Conservation (phyloP, 1,140 invertebrate species). For the Drosophila bifasciata region DNA sequence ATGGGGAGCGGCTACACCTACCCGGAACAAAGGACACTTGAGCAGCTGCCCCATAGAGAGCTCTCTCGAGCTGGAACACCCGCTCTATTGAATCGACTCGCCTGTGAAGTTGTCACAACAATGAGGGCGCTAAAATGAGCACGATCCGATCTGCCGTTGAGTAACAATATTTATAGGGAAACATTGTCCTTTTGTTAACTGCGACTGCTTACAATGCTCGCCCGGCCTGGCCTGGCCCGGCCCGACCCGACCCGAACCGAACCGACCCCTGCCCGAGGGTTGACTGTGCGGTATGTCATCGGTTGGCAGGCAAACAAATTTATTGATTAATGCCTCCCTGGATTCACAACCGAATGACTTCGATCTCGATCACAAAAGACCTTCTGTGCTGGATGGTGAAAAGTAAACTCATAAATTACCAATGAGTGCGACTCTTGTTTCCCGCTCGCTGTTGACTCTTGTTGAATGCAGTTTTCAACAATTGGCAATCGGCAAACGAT, state of each 20-base stretch:
- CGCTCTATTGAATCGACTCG: constrained; percentile 30
- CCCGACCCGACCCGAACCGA: constrained; percentile 16
- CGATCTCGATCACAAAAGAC: constrained; percentile 67
- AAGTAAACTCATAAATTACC: constrained; percentile 73
- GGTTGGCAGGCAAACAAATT: constrained; percentile 76
- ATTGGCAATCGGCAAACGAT: constrained; percentile 46
- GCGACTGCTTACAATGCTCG: constrained; percentile 50
- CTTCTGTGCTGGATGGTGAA: constrained; percentile 60
- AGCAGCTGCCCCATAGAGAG: constrained; percentile 29
- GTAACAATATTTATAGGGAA: constrained; percentile 54
- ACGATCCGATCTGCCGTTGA: constrained; percentile 50
- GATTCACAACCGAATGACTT: constrained; percentile 31
- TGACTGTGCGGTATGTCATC: constrained; percentile 68
- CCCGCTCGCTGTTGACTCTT: constrained; percentile 30
- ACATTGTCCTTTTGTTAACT: constrained; percentile 52
- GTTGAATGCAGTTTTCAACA: constrained; percentile 53
- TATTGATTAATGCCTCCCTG: constrained; percentile 74
- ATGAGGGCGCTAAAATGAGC: constrained; percentile 58
- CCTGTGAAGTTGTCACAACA: constrained; percentile 51
- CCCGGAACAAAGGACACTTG: constrained; percentile 38
- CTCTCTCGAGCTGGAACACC: constrained; percentile 19
- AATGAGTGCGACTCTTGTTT: constrained; percentile 40
- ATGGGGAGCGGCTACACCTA: constrained; percentile 39
- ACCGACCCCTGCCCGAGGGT: constrained; percentile 39
- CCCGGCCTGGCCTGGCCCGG: too few species aligned